A percentile compares a stretch with the other conserved stretches of the same genome.
These are phyloP conservation scores for Macrochelys suwanniensis DNA, from an alignment of 2,797 vertebrate species.

Conservation along the genomic window DNA sequence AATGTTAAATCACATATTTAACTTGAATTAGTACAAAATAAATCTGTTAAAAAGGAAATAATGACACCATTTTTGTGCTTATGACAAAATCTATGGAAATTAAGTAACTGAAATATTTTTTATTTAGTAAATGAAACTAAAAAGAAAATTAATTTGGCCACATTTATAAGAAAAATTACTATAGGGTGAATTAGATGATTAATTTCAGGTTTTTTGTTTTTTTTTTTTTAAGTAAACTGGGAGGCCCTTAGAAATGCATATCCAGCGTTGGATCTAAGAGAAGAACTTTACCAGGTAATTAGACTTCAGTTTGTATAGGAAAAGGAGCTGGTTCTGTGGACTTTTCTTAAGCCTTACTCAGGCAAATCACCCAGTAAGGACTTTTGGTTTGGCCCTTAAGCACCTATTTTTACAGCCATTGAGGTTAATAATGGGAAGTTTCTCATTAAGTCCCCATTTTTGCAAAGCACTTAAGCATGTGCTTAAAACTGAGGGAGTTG, in stretches of 20 bases:
- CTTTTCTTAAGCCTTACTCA: not conserved
- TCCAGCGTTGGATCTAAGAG: not conserved
- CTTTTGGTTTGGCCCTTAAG: not conserved
- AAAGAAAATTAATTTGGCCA: not conserved
- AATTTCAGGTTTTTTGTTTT: not conserved
- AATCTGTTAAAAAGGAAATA: not conserved
- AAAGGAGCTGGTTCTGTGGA: not conserved
- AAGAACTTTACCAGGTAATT: not conserved
- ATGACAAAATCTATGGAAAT: constrained; percentile 6
- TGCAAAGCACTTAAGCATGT: not conserved
- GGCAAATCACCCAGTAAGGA: not conserved
- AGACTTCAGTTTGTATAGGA: not conserved
- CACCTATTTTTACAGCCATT: not conserved
- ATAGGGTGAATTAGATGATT: not conserved
- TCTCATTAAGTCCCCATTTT: not conserved
- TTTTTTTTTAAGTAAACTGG: not conserved
- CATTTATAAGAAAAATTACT: not conserved
- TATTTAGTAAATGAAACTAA: not conserved
- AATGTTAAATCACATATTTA: constrained; percentile 49
- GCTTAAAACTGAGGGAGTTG: not conserved
- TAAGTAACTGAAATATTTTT: not conserved
- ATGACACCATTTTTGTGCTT: not conserved
- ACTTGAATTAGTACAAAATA: constrained; percentile 32
- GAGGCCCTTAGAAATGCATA: not conserved
- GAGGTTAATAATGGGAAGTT: not conserved